Evolutionary conservation across 2,113 vertebrate genomes (phyloP).

Genomic region (Sylvicapra grimmia): DNA sequence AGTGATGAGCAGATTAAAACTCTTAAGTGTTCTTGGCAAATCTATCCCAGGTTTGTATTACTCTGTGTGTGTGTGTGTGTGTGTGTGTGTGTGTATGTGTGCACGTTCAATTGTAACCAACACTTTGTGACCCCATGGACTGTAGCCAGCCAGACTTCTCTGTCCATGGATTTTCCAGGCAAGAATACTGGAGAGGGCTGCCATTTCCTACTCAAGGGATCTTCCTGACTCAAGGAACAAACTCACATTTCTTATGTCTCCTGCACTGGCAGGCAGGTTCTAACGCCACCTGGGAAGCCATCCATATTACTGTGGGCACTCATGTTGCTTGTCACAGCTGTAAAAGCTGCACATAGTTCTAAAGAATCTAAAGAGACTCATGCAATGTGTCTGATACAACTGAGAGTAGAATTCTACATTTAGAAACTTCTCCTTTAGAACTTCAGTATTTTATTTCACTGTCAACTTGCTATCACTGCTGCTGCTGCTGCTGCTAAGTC

Average conservation of each 20-base stretch:
- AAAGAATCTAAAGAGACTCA: background rate
- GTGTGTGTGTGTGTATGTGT: background rate
- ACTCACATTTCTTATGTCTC: background rate
- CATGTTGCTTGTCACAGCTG: background rate
- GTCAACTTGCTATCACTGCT: background rate
- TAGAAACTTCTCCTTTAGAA: background rate
- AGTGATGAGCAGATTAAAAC: background rate
- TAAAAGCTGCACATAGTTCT: background rate
- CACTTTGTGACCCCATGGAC: background rate
- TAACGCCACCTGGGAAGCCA: background rate
- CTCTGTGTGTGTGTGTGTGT: background rate
- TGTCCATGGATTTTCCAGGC: background rate
- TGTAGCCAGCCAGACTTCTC: background rate
- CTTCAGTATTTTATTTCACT: background rate
- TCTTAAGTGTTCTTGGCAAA: background rate
- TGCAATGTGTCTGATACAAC: accelerated
- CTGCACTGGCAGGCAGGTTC: background rate
- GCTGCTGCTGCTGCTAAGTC: too few relatives aligned
- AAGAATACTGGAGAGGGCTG: background rate
- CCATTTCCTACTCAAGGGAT: background rate
- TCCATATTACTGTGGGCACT: background rate
- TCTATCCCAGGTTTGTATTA: background rate
- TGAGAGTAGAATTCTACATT: background rate
- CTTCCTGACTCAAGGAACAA: background rate
- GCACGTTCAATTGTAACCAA: background rate